phyloP scores from a whole-genome alignment of 2,797 vertebrate genomes.

The Anas acuta region DNA sequence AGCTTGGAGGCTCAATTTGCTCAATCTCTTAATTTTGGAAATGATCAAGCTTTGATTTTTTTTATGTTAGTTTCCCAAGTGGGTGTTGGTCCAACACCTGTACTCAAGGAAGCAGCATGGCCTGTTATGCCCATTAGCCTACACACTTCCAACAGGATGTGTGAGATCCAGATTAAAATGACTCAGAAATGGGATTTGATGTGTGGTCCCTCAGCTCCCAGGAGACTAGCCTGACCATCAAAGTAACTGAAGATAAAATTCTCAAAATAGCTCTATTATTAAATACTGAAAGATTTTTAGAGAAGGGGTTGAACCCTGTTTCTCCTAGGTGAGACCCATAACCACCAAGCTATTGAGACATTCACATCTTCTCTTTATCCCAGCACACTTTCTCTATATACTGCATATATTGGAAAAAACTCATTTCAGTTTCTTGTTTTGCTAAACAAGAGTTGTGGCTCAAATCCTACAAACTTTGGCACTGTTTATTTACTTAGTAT shows the following conservation, averaged over 20 bases:
- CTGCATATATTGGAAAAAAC: background rate
- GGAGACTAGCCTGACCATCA: background rate
- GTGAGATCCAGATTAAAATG: background rate
- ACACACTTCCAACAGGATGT: constrained; percentile 24
- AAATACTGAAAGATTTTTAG: background rate
- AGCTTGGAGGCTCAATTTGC: background rate
- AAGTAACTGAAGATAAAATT: constrained; percentile 22
- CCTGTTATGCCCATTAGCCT: background rate
- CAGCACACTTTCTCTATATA: background rate
- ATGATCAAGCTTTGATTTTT: background rate
- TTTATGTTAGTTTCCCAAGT: background rate
- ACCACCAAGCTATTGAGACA: background rate
- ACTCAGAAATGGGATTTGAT: constrained; percentile 1
- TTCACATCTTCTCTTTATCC: background rate
- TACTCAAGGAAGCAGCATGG: background rate
- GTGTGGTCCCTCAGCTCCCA: background rate
- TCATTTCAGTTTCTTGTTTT: constrained; percentile 6
- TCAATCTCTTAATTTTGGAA: background rate
- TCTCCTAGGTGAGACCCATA: background rate
- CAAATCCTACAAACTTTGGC: background rate
- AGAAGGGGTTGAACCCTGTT: background rate
- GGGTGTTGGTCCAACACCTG: background rate
- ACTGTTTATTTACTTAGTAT: background rate
- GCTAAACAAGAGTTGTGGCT: background rate
- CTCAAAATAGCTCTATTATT: background rate